Evolutionary conservation across 1,140 invertebrate species (phyloP), one percentile per base, ranked within the genome.

Genomic region (Pantala flavescens): DNA sequence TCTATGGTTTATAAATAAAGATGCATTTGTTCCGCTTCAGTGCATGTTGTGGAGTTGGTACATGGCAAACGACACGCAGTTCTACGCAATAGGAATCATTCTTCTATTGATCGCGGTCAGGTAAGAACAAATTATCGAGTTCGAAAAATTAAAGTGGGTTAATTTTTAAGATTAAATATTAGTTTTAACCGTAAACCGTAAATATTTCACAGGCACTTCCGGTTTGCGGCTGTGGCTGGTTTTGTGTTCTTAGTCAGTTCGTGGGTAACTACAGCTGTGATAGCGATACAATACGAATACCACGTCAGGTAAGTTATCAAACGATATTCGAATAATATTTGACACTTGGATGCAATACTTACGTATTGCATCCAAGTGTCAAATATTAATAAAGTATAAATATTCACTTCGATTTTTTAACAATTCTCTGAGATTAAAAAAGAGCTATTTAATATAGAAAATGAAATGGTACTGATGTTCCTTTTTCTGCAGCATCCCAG

Each of bases 401-500:
- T n/a, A 36, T 36, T 36, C 28, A 36, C 28, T 36, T 36, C 9
- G 3, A 36, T 36, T 2, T 36, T 2, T 36, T 9, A 36, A 36
- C 28, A 36, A 36, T 36, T 5, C 28, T 36, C 9, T 2, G 28
- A 36, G 9, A 36, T 36, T 2, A 36, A 5, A 36, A 36, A 36
- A 2, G 28, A 5, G 9, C 2, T 36, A 36, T 5, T 5, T 36
- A 9, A 5, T 9, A 36, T 9, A 36, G 9, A 9, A 9, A 36
- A 36, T 36, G 9, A 36, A 36, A 36, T 5, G 9, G 28, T 9
- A 9, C 28, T 36, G 28, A 2, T 36, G 28, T 5, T n/a, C n/a
- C 71, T 42, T 75, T 71, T 73, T 73, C 72, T 74, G 7, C 74
- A 86, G 85, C 76, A 84, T 93, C 55, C 87, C 93, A 79, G 88